Percentiles rank a stretch among this genome's conserved stretches.
These are phyloP conservation scores for Lucinisca nassula DNA, from an alignment of 2,888 invertebrate species.

Conservation along the genomic window DNA sequence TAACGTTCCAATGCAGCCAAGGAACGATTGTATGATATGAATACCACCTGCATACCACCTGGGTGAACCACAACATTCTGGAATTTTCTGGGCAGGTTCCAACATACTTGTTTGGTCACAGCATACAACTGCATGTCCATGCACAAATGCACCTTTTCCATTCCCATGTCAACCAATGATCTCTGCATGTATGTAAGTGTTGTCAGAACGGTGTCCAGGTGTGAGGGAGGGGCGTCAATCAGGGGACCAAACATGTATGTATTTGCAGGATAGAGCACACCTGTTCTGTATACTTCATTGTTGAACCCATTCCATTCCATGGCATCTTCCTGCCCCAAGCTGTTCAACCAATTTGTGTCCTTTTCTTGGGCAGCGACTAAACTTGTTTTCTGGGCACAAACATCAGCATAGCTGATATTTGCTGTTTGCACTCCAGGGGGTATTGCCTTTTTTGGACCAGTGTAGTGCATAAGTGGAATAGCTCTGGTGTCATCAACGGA, in stretches of 20 bases:
- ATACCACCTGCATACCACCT: too few relatives aligned
- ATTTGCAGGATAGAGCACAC: constrained; percentile 16
- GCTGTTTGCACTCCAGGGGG: neutral
- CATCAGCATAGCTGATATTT: neutral
- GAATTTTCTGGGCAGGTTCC: constrained; percentile 19
- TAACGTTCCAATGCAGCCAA: constrained; percentile 1
- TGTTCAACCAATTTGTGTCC: constrained; percentile 20
- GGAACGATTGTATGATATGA: constrained; percentile 13
- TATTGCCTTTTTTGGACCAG: neutral
- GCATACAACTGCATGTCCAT: constrained; percentile 30
- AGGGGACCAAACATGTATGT: constrained; percentile 23
- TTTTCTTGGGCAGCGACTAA: constrained; percentile 5
- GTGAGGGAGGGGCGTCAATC: constrained; percentile 29
- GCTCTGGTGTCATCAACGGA: constrained; percentile 7
- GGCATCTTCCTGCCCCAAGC: constrained; percentile 12
- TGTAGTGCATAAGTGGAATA: constrained; percentile 18
- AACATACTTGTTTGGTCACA: constrained; percentile 21
- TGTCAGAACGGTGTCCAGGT: constrained; percentile 30
- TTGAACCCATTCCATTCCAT: constrained; percentile 30
- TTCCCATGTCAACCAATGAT: constrained; percentile 19
- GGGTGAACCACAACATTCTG: constrained; percentile 20
- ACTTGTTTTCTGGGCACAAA: neutral
- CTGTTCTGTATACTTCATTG: neutral
- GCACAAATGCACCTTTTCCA: constrained; percentile 17
- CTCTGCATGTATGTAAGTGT: constrained; percentile 21